phyloP scores from a whole-genome alignment of 2,113 vertebrate species.

The Siphamia tubifer region DNA sequence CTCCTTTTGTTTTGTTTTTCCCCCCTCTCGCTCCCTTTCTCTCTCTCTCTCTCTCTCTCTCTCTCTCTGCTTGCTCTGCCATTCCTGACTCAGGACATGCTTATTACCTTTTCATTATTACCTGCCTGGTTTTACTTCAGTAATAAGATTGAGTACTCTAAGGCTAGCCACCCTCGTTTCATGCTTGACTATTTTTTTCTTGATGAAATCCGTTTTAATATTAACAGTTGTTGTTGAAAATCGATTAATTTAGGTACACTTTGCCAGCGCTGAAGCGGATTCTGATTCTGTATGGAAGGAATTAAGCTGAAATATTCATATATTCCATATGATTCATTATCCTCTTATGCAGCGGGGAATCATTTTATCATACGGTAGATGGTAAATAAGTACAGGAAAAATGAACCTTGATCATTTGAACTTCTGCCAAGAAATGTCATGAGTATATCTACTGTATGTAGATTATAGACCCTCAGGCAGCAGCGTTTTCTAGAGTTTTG shows the following conservation, averaged over 20 bases:
- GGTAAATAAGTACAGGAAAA: not conserved
- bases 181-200: not conserved
- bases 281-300: not conserved
- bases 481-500: not conserved
- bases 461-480: not conserved
- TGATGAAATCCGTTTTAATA: not conserved
- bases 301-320: not conserved
- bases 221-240: constrained; percentile 5
- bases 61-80: not conserved
- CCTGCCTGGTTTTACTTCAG: not conserved
- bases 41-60: not conserved
- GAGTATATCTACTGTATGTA: not conserved
- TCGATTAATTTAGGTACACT: not conserved
- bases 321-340: not conserved
- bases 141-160: not conserved
- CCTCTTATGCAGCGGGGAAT: not conserved
- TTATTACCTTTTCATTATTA: constrained; percentile 30
- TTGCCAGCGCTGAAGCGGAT: not conserved
- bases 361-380: not conserved
- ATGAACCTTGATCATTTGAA: constrained; percentile 15
- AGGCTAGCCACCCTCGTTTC: not conserved
- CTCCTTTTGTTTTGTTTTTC: too few relatives aligned
- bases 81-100: not conserved
- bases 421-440: not conserved
- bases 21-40: not conserved